Percentiles rank a stretch among this genome's conserved stretches.
Conservation (phyloP, 2,113 vertebrate species). For the Sceloporus tristichus region DNA sequence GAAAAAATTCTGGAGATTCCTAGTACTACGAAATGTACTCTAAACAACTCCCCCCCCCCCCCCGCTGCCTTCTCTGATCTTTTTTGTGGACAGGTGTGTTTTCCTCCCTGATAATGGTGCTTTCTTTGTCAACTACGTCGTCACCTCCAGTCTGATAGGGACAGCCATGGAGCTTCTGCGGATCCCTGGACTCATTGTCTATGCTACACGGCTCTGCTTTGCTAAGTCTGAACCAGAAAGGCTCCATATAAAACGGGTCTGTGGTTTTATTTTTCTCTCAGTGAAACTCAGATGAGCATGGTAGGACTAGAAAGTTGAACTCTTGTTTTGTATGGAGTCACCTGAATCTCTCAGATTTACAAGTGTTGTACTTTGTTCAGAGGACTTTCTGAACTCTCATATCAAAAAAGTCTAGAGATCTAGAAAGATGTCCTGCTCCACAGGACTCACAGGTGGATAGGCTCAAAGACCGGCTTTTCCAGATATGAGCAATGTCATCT, state of each 20-base stretch:
- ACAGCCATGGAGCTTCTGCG: slow-evolving; percentile 93
- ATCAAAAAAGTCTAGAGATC: neutral
- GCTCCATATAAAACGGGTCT: slow-evolving; percentile 91
- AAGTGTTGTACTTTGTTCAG: neutral
- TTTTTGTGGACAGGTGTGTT: slow-evolving; percentile 84
- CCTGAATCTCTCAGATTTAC: neutral
- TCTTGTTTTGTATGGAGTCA: neutral
- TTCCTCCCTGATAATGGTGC: slow-evolving; percentile 97
- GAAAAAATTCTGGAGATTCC: neutral
- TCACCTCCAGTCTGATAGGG: slow-evolving; percentile 92
- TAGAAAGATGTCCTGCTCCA: neutral
- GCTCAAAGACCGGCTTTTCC: neutral
- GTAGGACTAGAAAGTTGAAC: neutral
- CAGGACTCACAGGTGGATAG: neutral
- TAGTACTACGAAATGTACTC: rapidly evolving
- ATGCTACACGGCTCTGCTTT: slow-evolving; percentile 89
- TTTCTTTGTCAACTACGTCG: slow-evolving; percentile 96
- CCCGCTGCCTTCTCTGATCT: neutral
- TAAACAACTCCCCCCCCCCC: rapidly evolving
- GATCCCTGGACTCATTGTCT: slow-evolving; percentile 88
- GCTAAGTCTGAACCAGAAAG: slow-evolving; percentile 92
- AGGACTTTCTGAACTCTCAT: neutral
- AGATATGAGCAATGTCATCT: neutral
- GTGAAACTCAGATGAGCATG: rapidly evolving
- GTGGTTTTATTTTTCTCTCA: neutral